Base-by-base conservation (phyloP, 1,140 invertebrate genomes). In the Calycopis cecrops region DNA sequence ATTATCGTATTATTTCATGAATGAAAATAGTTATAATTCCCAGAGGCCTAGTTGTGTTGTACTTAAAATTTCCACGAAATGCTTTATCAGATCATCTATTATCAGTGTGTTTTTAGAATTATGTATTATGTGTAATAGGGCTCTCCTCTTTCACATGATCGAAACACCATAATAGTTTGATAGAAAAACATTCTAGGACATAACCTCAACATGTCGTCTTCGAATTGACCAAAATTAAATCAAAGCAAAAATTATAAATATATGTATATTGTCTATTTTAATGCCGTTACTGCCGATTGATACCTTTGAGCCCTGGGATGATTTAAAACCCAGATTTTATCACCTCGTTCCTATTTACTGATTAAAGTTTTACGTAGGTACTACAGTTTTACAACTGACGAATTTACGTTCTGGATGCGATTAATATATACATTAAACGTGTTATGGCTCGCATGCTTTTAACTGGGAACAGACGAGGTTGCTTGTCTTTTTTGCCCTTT, bases 291-390 rank as follows among this genome's bases (percentile, higher is more conserved):
- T 81, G 3, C 81, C 81, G n/a, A 85, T 79, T 52, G 80, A 80
- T 16, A 69, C 78, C 8, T 54, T 73, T 4, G 73, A 79, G 10
- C 59, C 79, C 10, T 82, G 80, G 80, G 76, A 85, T 34, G 72
- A 79, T 63, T 69, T 87, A 40, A 62, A 83, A 12, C 82, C 85
- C 0, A 60, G 61, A 14, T 65, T 85, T 42, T 88, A 82, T 53
- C 83, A 81, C 16, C 76, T 81, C 1, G 63, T 88, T 10, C 83
- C 87, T 57, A 87, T 87, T 64, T 88, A 80, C 56, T 88, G 86
- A 83, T 63, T 88, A 14, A 88, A 85, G 55, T 84, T 87, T 62
- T 88, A 84, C 63, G 86, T 85, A 14, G 86, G 86, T 88, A 80
- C 59, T 80, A 82, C 54, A 71, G 74, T 33, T 71, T 63, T 54